These are phyloP conservation scores for Tachysurus fulvidraco DNA, from an alignment of 2,113 vertebrate genomes.

Conservation along the genomic window DNA sequence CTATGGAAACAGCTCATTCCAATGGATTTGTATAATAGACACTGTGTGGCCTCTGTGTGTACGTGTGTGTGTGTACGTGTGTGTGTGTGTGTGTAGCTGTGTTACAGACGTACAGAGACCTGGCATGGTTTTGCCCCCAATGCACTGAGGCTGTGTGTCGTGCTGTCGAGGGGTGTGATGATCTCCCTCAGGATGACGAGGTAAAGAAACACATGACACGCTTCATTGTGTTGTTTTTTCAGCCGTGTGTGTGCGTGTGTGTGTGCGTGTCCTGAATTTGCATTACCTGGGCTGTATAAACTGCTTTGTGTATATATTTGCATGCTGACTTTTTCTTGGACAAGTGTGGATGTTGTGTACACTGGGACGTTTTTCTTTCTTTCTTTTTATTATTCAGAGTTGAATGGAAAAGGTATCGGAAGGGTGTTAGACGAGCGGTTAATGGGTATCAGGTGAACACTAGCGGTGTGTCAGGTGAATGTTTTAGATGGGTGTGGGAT, in stretches of 20 bases:
- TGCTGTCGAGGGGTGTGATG: slow-evolving; percentile 84
- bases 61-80: background rate
- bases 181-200: slow-evolving; percentile 85
- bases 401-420: background rate
- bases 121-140: slow-evolving; percentile 93
- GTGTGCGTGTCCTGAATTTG: background rate
- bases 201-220: slow-evolving; percentile 62
- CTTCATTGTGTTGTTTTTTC: background rate
- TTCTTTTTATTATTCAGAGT: background rate
- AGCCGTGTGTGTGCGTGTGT: too few relatives aligned
- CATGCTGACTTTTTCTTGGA: background rate
- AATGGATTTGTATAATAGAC: background rate
- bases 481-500: background rate
- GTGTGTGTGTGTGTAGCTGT: slow-evolving; percentile 74
- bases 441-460: background rate
- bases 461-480: background rate
- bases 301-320: slow-evolving; percentile 1
- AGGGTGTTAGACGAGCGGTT: background rate
- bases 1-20: background rate
- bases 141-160: slow-evolving; percentile 80
- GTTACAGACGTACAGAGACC: slow-evolving; percentile 87
- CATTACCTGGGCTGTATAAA: background rate
- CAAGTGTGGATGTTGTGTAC: background rate
- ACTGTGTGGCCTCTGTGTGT: background rate
- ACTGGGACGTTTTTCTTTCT: background rate